Evolutionary conservation across 1,140 invertebrate genomes (phyloP), one percentile per base, ranked within the genome.

Genomic region (Diploscapter pachys): DNA sequence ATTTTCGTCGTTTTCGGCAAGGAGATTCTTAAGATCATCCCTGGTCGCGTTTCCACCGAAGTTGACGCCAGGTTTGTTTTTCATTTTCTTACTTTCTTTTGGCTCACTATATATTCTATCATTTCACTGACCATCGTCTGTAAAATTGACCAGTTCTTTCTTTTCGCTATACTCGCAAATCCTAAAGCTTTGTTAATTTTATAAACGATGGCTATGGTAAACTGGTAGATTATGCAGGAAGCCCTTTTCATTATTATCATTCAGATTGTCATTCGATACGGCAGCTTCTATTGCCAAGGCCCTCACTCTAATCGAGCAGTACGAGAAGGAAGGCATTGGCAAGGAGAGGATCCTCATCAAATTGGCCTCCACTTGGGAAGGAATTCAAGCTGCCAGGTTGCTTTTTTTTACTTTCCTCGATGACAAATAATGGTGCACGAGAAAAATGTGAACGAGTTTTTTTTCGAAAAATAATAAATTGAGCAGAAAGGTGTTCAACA

Each of bases 311-410:
- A 97, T 99, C 78, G 87, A 90, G 68, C 87, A 98, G 80, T 99
- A 98, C 86, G 91, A 93, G 84, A 91, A 93, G 72, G 89, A 91
- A 83, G 95, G 95, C 8, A 92, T 98, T 72, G 87, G 88, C 68
- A 98, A 95, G 85, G 93, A 99, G 13, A 89, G 96, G 71, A 91
- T 99, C 87, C 88, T 99, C 0, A 98, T 99, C 68, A 99, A 99
- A 88, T 88, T 99, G 70, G 93, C 94, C 2, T 95, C 95, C 3
- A 98, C 96, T 0, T 99, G 96, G 96, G 96, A 99, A 90, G 96
- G 96, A 51, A 97, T 99, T 78, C 92, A 97, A 88, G 96, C 96
- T 64, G 96, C 95, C 6, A 93, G 91, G 93, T 94, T 64, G 13
- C 56, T 72, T 31, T 31, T 31, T 31, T 31, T 31, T 31, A 31